These are phyloP conservation scores for Ibidorhyncha struthersii DNA, from an alignment of 2,113 vertebrate species.

Conservation along the genomic window DNA sequence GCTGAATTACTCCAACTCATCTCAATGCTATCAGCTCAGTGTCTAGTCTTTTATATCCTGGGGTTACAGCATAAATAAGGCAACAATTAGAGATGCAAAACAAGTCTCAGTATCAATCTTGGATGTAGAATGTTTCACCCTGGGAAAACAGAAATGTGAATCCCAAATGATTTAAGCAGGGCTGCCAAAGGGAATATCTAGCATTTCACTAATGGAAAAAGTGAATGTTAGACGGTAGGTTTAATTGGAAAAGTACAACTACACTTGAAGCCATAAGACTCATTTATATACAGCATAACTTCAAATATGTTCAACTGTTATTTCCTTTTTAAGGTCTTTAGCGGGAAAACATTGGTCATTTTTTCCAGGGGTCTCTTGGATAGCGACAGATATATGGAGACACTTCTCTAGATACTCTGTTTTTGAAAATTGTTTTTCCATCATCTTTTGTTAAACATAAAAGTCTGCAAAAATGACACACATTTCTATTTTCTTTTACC, in stretches of 20 bases:
- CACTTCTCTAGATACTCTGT: not conserved
- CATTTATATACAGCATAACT: not conserved
- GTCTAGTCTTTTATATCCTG: not conserved
- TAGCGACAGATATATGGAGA: not conserved
- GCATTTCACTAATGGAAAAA: conserved; percentile 12
- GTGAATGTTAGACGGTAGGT: not conserved
- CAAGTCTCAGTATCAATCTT: conserved; percentile 8
- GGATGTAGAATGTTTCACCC: not conserved
- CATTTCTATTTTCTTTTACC: not conserved
- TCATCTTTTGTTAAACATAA: not conserved
- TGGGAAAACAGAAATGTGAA: conserved; percentile 37
- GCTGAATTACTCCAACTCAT: not conserved
- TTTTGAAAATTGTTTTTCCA: not conserved
- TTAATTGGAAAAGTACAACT: conserved; percentile 27
- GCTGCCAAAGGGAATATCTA: conserved; percentile 6
- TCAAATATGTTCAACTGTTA: not conserved
- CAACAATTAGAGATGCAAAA: conserved; percentile 47
- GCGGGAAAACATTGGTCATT: not conserved
- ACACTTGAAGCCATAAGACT: not conserved
- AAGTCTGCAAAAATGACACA: not conserved
- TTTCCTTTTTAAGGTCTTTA: not conserved
- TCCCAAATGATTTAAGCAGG: conserved; percentile 26
- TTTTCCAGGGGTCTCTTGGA: not conserved
- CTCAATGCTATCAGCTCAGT: not conserved
- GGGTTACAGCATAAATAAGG: conserved; percentile 30